These are phyloP conservation scores for Halyomorpha halys DNA, from an alignment of 1,140 invertebrate species.

Conservation along the genomic window DNA sequence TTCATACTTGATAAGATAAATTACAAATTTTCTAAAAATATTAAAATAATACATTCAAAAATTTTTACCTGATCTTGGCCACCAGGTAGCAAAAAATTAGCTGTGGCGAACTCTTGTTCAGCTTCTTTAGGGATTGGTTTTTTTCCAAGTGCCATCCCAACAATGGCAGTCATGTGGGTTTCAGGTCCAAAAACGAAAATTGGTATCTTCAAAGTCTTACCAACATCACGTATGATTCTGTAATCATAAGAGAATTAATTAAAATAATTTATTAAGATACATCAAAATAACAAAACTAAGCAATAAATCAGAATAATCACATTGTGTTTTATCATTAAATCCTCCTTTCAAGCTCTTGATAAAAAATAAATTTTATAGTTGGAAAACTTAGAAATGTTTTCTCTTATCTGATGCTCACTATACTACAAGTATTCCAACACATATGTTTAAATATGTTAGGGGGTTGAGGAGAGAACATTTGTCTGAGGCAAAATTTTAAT, in stretches of 20 bases:
- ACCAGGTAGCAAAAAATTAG: slow-evolving; percentile 85
- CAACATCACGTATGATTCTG: slow-evolving; percentile 79
- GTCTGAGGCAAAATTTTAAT: too few relatives aligned
- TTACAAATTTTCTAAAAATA: neutral
- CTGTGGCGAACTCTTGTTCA: slow-evolving; percentile 64
- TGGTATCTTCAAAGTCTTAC: slow-evolving; percentile 80
- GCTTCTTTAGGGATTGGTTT: slow-evolving; percentile 64
- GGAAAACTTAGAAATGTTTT: too few relatives aligned
- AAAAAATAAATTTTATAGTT: too few relatives aligned
- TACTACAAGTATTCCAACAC: too few relatives aligned
- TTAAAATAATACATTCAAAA: neutral
- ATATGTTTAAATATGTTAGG: too few relatives aligned
- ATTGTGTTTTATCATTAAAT: too few relatives aligned
- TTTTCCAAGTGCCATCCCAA: slow-evolving; percentile 92
- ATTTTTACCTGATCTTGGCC: slow-evolving; percentile 44
- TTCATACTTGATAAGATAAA: neutral
- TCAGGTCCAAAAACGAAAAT: slow-evolving; percentile 96
- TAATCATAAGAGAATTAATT: slow-evolving; percentile 25
- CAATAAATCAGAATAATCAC: neutral
- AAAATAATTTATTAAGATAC: too few relatives aligned
- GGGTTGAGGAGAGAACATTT: too few relatives aligned
- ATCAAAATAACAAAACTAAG: neutral
- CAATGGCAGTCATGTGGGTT: slow-evolving; percentile 98
- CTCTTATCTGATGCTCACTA: too few relatives aligned
- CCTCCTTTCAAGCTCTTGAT: too few relatives aligned